These are phyloP conservation scores for Nettapus auritus DNA, from an alignment of 2,113 vertebrate species.

Conservation along the genomic window DNA sequence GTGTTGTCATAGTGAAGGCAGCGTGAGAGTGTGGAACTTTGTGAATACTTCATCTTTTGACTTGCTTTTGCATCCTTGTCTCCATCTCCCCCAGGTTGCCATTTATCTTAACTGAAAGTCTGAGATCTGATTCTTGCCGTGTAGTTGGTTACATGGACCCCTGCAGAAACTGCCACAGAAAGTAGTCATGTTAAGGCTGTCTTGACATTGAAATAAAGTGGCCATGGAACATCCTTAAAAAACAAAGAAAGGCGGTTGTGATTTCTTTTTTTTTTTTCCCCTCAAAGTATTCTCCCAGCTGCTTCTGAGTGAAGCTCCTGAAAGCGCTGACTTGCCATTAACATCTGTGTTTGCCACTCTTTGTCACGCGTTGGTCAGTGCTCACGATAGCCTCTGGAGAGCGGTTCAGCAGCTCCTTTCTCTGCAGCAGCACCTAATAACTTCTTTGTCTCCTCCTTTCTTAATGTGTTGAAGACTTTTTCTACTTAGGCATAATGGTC, in stretches of 20 bases:
- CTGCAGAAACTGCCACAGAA: not conserved
- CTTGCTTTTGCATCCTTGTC: not conserved
- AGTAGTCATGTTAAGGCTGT: not conserved
- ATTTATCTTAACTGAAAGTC: too few relatives aligned
- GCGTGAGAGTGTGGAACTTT: not conserved
- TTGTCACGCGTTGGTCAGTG: fast-evolving
- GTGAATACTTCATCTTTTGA: too few relatives aligned
- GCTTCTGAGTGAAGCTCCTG: not conserved
- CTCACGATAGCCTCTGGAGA: not conserved
- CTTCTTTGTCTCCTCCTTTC: not conserved
- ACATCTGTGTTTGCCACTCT: fast-evolving
- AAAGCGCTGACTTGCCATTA: not conserved
- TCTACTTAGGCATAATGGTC: not conserved
- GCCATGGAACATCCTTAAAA: not conserved
- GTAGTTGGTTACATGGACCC: not conserved
- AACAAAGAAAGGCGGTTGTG: not conserved
- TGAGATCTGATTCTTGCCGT: not conserved
- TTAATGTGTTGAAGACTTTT: not conserved
- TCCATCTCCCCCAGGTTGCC: not conserved
- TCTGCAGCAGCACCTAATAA: not conserved
- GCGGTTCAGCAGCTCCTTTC: not conserved
- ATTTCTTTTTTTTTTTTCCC: not conserved
- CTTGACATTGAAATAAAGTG: not conserved
- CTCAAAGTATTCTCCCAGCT: not conserved
- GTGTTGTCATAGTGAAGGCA: not conserved